Percentiles rank a stretch among this genome's conserved stretches.
Conservation (phyloP, 2,797 vertebrate species). For the Staurois parvus region DNA sequence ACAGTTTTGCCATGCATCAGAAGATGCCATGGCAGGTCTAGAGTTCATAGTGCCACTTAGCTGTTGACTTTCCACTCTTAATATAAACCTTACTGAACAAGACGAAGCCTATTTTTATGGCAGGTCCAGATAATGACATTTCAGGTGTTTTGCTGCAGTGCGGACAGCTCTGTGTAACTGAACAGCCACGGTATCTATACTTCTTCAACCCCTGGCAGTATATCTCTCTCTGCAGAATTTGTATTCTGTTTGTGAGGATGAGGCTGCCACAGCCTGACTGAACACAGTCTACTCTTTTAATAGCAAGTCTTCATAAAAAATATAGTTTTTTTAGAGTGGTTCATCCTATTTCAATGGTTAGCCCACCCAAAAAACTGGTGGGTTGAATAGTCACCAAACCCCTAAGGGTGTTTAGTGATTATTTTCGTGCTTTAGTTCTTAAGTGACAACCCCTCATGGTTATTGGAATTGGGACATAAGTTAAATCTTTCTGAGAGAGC, state of each 20-base stretch:
- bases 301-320: constrained; percentile 40
- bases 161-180: not conserved
- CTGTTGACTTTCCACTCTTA: constrained; percentile 43
- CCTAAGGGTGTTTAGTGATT: too few relatives aligned
- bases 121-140: constrained; percentile 3
- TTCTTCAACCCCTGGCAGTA: not conserved
- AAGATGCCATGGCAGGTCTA: not conserved
- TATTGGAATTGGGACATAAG: too few relatives aligned
- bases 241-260: not conserved
- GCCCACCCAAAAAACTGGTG: not conserved
- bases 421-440: not conserved
- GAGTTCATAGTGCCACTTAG: constrained; percentile 15
- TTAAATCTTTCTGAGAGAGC: not conserved
- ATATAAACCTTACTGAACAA: constrained; percentile 8
- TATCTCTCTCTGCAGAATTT: not conserved
- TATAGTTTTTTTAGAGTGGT: too few relatives aligned
- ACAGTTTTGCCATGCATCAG: constrained; percentile 28
- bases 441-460: not conserved
- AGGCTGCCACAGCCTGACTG: not conserved
- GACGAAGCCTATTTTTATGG: constrained; percentile 1
- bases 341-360: not conserved
- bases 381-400: too few relatives aligned
- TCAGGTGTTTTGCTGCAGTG: not conserved
- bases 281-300: constrained; percentile 7
- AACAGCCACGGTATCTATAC: not conserved